Conservation (phyloP, 37 sponge, comb jelly and placozoan species). For the Oopsacas minuta region DNA sequence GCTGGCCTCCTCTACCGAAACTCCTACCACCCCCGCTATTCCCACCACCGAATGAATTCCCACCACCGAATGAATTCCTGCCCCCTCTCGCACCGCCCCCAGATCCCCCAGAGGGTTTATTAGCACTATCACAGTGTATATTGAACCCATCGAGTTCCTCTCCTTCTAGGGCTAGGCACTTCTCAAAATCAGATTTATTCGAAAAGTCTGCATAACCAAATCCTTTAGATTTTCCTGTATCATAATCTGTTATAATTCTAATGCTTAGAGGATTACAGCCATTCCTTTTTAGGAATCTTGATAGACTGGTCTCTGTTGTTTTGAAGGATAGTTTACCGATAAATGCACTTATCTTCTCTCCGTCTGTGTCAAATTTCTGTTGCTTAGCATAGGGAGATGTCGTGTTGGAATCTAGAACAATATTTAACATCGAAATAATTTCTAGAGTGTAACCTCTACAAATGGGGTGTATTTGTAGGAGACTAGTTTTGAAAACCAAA, state of each 20-base stretch:
- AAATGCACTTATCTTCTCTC: background rate
- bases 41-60: background rate
- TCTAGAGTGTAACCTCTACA: too few species aligned
- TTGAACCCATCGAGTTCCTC: conserved; percentile 2
- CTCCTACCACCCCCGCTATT: background rate
- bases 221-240: background rate
- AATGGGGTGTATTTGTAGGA: too few species aligned
- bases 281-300: background rate
- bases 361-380: background rate
- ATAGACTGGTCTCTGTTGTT: background rate
- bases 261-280: background rate
- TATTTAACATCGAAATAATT: too few species aligned
- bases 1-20: background rate
- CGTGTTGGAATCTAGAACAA: background rate
- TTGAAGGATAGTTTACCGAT: background rate
- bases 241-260: background rate
- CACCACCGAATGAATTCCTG: background rate
- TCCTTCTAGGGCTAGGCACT: background rate
- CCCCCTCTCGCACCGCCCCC: background rate
- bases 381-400: background rate
- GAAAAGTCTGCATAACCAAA: conserved; percentile 18
- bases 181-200: background rate
- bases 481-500: too few species aligned
- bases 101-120: background rate
- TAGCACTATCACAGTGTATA: background rate